A percentile compares a stretch with the other conserved stretches of the same genome.
These are phyloP conservation scores for Drosophila sulfurigaster DNA, from an alignment of 1,140 invertebrate species.

Conservation along the genomic window DNA sequence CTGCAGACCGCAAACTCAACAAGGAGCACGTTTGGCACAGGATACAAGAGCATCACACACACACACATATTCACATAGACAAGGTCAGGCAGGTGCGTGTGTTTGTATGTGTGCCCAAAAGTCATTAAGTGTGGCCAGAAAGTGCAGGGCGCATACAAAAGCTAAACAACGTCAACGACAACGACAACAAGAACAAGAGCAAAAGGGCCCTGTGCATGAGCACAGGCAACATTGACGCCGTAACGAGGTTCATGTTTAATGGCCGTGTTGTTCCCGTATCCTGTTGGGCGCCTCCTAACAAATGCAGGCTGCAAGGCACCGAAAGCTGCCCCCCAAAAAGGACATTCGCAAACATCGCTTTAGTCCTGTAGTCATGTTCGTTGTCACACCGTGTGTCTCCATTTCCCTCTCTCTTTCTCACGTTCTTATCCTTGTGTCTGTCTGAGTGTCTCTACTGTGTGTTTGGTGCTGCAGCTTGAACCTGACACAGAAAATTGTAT, in stretches of 20 bases:
- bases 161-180: conserved; percentile 55
- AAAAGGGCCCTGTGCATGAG: conserved; percentile 2
- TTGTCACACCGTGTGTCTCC: conserved; percentile 12
- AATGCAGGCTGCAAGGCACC: conserved; percentile 48
- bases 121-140: conserved; percentile 77
- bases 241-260: conserved; percentile 83
- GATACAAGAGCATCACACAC: conserved; percentile 30
- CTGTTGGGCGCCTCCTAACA: conserved; percentile 47
- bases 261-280: conserved; percentile 62
- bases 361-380: conserved; percentile 54
- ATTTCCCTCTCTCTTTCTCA: background rate
- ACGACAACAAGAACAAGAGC: conserved; percentile 30
- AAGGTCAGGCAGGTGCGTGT: conserved; percentile 44
- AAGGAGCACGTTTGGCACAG: conserved; percentile 66
- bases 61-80: conserved; percentile 34
- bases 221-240: conserved; percentile 61
- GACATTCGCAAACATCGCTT: conserved; percentile 75
- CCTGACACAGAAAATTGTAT: conserved; percentile 83
- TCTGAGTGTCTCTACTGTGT: conserved; percentile 21
- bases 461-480: conserved; percentile 67
- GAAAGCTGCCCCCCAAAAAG: conserved; percentile 70
- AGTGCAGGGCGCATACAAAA: conserved; percentile 65
- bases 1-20: conserved; percentile 68
- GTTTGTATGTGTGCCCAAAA: conserved; percentile 64
- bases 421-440: background rate